A percentile compares a stretch with the other conserved stretches of the same genome.
These are phyloP conservation scores for Ceyx melanurus DNA, from an alignment of 2,113 vertebrate species.

Conservation along the genomic window DNA sequence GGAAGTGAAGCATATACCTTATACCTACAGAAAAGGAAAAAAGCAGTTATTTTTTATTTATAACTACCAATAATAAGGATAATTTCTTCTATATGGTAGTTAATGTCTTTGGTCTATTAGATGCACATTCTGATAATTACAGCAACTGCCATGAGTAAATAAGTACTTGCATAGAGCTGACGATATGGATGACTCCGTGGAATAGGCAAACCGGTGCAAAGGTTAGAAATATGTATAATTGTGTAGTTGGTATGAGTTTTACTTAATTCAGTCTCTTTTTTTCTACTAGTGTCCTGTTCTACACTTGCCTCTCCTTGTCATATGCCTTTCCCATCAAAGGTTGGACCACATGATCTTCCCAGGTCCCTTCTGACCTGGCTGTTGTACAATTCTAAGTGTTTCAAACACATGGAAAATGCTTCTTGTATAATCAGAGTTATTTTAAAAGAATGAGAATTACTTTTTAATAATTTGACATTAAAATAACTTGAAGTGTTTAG, in stretches of 20 bases:
- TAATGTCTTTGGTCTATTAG: background rate
- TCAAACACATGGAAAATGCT: background rate
- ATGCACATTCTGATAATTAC: background rate
- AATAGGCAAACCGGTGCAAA: background rate
- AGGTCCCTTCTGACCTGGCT: background rate
- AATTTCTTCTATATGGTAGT: background rate
- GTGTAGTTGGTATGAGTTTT: background rate
- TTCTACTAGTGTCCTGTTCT: background rate
- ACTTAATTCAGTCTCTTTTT: background rate
- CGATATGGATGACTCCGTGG: rapidly evolving
- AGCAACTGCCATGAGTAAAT: background rate
- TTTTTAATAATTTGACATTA: background rate
- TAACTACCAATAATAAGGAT: background rate
- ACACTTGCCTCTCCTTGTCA: background rate
- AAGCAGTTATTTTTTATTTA: no score
- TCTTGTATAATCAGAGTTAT: background rate
- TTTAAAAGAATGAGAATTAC: background rate
- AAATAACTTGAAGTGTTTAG: background rate
- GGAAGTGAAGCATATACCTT: background rate
- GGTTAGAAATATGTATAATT: background rate
- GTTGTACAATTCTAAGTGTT: background rate
- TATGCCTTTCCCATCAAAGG: background rate
- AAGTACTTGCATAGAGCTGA: background rate
- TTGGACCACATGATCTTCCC: background rate
- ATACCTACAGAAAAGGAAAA: background rate